Conservation (phyloP, 2,888 invertebrate genomes). For the Orthonevra nobilis region DNA sequence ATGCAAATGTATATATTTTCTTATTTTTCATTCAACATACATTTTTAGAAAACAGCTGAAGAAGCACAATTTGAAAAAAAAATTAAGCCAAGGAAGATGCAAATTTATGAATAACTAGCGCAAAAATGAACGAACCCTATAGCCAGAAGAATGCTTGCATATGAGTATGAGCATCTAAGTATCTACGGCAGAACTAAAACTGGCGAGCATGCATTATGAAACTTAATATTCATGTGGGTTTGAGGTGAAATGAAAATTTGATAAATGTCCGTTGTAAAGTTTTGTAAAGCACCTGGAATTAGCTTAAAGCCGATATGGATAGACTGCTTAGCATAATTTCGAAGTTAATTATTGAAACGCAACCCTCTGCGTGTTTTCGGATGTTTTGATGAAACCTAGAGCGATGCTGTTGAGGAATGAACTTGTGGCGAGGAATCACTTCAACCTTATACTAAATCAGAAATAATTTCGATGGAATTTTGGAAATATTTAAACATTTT, state of each 20-base stretch:
- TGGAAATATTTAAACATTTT: no score
- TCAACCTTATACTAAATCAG: no score
- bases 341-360: conserved; percentile 63
- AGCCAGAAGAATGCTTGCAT: conserved; percentile 35
- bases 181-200: conserved; percentile 33
- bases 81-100: conserved; percentile 50
- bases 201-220: conserved; percentile 43
- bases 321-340: conserved; percentile 55
- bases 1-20: no score
- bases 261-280: conserved; percentile 52
- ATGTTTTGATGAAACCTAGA: no score
- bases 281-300: conserved; percentile 49
- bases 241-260: conserved; percentile 53
- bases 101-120: conserved; percentile 52
- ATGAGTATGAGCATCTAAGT: no score
- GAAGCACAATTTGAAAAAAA: conserved; percentile 35
- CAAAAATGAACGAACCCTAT: conserved; percentile 15
- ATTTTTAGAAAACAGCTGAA: conserved; percentile 23
- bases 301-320: conserved; percentile 38
- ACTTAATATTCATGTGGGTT: conserved; percentile 50
- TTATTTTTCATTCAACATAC: conserved; percentile 22
- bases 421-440: no score
- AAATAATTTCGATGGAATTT: no score
- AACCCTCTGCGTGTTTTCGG: conserved; percentile 15
- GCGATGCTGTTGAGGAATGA: no score